phyloP scores from a whole-genome alignment of 2,797 vertebrate species.

The Brachyalestes nurse region DNA sequence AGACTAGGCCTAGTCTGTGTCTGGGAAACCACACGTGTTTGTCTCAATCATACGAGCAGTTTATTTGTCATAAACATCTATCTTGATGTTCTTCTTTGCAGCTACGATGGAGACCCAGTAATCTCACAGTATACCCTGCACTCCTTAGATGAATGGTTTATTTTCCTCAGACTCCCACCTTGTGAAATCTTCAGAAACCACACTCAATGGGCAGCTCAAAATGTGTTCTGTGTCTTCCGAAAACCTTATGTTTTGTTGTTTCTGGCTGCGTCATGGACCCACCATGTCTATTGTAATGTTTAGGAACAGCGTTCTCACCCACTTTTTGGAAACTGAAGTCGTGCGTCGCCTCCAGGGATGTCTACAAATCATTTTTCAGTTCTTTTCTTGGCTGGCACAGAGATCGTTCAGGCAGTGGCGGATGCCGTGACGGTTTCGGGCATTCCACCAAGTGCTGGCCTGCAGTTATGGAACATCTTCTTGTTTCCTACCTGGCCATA shows the following conservation, averaged over 20 bases:
- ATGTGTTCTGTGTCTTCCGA: conserved; percentile 2
- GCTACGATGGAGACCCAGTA: neutral
- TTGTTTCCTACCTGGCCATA: neutral
- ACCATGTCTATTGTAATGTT: neutral
- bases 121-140: neutral
- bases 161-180: neutral
- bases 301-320: neutral
- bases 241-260: conserved; percentile 20
- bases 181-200: neutral
- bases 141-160: neutral
- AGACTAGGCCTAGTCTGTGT: conserved; percentile 10
- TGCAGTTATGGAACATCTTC: neutral
- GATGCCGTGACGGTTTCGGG: neutral
- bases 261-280: conserved; percentile 16
- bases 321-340: neutral
- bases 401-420: neutral
- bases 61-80: conserved; percentile 9
- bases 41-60: neutral
- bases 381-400: conserved; percentile 1
- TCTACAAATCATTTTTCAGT: conserved; percentile 7
- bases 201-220: neutral
- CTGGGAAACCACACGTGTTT: neutral
- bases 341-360: conserved; percentile 11
- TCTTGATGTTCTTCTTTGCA: conserved; percentile 2
- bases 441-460: neutral